Evolutionary conservation across 2,888 invertebrate genomes (phyloP), one percentile per base, ranked within the genome.

Genomic region (Biston stratarius): DNA sequence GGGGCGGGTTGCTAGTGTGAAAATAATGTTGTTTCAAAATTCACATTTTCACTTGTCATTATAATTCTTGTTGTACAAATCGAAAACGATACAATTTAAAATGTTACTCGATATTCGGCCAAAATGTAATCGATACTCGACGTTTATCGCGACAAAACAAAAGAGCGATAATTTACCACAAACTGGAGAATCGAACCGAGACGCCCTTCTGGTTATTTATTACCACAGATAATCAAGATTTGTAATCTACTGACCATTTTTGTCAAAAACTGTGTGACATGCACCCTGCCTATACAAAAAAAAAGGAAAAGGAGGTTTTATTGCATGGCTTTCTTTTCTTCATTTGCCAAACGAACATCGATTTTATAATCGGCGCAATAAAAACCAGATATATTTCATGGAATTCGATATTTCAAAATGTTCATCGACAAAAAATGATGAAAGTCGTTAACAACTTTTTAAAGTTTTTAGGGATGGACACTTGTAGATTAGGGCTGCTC

Each of bases 61-160:
- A 42, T 61, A 61, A 56, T 14, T 60, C 52, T 51, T n/a, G 38
- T 49, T 52, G 51, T 70, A 72, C 68, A 74, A 70, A 57, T 61
- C 69, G 64, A 73, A 55, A 10, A 58, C 60, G 66, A 68, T 59
- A 67, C 51, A 59, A 51, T 58, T 67, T 55, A 33, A 58, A 60
- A 67, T 60, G 60, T 15, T 72, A 75, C 58, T 70, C 69, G 72
- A 75, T 70, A 63, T 61, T 67, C 70, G 61, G 70, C 71, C 64
- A 72, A 72, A 72, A 73, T 68, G 67, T 71, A 71, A 66, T 69
- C 63, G 69, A 63, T 60, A 64, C 67, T 55, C 14, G 58, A 51
- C 69, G 65, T 72, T 72, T 73, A 75, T 73, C 71, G 73, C 71
- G 67, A 73, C 69, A 68, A 72, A 72, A 75, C 75, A 73, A 73